phyloP scores from a whole-genome alignment of 2,888 invertebrate species.

The Megaustenia siamemsis region DNA sequence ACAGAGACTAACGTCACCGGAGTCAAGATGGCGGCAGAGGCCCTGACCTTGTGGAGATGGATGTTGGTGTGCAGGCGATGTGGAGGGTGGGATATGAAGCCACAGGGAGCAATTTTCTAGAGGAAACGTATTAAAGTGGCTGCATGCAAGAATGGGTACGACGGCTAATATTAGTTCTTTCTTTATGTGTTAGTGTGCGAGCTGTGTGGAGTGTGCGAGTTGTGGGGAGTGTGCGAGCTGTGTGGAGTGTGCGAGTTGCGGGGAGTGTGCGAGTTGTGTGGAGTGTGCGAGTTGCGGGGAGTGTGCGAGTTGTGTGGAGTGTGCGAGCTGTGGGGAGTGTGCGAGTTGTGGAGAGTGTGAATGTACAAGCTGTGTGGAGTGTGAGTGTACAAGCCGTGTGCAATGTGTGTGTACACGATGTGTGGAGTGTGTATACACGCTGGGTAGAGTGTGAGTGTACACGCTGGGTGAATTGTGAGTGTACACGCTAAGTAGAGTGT shows the following conservation, averaged over 20 bases:
- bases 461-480: not conserved
- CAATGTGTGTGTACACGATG: too few species aligned
- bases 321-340: too few species aligned
- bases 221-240: not conserved
- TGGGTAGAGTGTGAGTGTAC: not conserved
- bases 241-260: not conserved
- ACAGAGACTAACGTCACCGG: conserved; percentile 57
- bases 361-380: too few species aligned
- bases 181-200: not conserved
- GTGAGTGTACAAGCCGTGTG: too few species aligned
- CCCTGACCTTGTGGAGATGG: conserved; percentile 56
- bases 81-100: conserved; percentile 58
- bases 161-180: not conserved
- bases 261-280: not conserved
- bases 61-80: conserved; percentile 55
- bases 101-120: conserved; percentile 57
- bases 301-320: too few species aligned
- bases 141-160: conserved; percentile 32
- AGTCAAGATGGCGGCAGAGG: conserved; percentile 56
- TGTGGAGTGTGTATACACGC: too few species aligned
- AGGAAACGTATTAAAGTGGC: conserved; percentile 58
- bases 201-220: not conserved
- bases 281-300: not conserved
- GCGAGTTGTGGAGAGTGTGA: too few species aligned
- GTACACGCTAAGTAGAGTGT: not conserved